Evolutionary conservation across 1,140 invertebrate species (phyloP).

Genomic region (Protaetia brevitarsis): DNA sequence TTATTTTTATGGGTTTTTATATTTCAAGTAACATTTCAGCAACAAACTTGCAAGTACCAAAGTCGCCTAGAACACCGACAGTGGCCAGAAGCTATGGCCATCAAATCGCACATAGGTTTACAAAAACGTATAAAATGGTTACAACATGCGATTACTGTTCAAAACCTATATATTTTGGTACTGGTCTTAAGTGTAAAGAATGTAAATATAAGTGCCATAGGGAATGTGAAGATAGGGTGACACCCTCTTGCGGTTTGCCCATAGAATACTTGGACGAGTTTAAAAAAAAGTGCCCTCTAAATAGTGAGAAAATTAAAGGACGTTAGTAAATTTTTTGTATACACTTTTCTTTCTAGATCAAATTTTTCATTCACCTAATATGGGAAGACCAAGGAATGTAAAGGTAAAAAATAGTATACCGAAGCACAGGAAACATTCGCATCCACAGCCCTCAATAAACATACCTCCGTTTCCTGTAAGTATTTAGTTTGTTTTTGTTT

Average conservation of each 20-base stretch:
- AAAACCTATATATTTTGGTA: slow-evolving; percentile 86
- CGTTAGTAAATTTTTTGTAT: neutral
- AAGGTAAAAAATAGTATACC: slow-evolving; percentile 41
- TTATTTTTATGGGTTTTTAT: no score
- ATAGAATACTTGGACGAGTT: slow-evolving; percentile 78
- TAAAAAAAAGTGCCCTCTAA: slow-evolving; percentile 63
- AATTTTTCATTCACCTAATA: slow-evolving; percentile 47
- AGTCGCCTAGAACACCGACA: slow-evolving; percentile 65
- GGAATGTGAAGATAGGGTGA: slow-evolving; percentile 87
- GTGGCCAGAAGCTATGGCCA: slow-evolving; percentile 79
- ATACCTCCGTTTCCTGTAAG: slow-evolving; percentile 60
- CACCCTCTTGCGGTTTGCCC: slow-evolving; percentile 87
- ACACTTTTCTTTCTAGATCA: slow-evolving; percentile 12
- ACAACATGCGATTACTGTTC: slow-evolving; percentile 88
- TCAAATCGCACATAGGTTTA: slow-evolving; percentile 87
- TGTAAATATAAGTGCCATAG: slow-evolving; percentile 91
- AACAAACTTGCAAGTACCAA: slow-evolving; percentile 43
- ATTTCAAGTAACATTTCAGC: slow-evolving; percentile 24
- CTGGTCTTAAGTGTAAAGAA: slow-evolving; percentile 85
- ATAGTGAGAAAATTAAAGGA: slow-evolving; percentile 51
- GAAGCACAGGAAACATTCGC: slow-evolving; percentile 50
- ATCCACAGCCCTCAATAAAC: slow-evolving; percentile 60
- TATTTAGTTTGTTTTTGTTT: slow-evolving; percentile 21
- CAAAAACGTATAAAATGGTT: slow-evolving; percentile 83
- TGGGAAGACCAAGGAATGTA: slow-evolving; percentile 38